Base-by-base conservation (phyloP, 1,140 invertebrate genomes). In the Pemphigus obesinymphae region DNA sequence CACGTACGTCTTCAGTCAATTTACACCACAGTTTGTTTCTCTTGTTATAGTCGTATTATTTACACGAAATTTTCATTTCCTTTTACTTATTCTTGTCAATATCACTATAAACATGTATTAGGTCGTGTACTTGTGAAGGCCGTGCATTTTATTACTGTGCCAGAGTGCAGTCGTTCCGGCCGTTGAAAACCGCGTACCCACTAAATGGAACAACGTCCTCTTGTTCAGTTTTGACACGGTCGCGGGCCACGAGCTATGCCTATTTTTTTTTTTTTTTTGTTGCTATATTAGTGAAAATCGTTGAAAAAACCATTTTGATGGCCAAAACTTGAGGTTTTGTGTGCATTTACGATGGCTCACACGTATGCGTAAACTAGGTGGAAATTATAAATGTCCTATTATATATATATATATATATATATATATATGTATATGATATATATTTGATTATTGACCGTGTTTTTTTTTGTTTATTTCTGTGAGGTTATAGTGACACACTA, bases 211-310 rank as follows among this genome's bases (percentile, higher is more conserved):
- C 68, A 70, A 70, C 68, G 68, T 70, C 40, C 68, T 26, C 13
- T 17, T 45, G 68, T 70, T 23, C 20, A n/a, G 15, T 43, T n/a
- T 70, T 70, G 68, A 70, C 37, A 70, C 66, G 66, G 66, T 43
- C 43, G 43, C 66, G 23, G 23, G 68, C 68, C 40, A 70, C 23
- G 40, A 17, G 37, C 45, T 43, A 23, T 45, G 37, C 68, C 0
- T 29, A 26, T 3, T 26, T 23, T 6, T 11, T 3, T 26, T 23
- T 6, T 11, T 34, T 23, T 17, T 70, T 43, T 17, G 23, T n/a
- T 68, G 6, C 43, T 68, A 68, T 8, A 70, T 68, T n/a, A 70
- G 66, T 26, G 66, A 70, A 17, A 70, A 70, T 70, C 37, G n/a
- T 26, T 43, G 37, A 70, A 70, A 10, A 40, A 70, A 70, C 13